These are phyloP conservation scores for Brachionus calyciflorus DNA, from an alignment of 1,140 invertebrate species.

Conservation along the genomic window DNA sequence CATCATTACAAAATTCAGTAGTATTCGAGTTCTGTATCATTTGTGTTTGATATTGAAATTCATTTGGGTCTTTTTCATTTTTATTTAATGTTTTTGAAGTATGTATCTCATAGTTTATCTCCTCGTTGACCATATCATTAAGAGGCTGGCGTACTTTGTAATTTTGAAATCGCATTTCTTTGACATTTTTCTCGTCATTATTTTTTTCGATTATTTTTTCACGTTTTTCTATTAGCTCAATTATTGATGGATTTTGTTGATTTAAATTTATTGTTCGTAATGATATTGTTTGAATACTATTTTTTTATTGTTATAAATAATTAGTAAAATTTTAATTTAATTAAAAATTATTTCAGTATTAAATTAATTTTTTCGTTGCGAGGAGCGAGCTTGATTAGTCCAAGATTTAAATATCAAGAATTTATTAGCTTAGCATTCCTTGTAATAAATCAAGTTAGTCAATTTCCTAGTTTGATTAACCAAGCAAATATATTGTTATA, in stretches of 20 bases:
- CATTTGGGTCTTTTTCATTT: background rate
- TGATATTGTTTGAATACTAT: slow-evolving; percentile 33
- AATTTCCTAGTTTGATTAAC: no score
- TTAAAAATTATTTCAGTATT: no score
- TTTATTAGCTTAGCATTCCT: no score
- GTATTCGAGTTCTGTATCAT: no score
- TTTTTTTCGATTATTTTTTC: background rate
- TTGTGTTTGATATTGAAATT: no score
- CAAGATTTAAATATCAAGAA: no score
- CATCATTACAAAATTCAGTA: background rate
- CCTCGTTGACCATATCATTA: background rate
- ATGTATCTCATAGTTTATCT: background rate
- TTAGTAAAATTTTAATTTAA: no score
- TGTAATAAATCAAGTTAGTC: no score
- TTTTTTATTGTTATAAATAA: no score
- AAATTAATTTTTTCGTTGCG: no score
- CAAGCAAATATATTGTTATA: no score
- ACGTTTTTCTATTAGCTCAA: background rate
- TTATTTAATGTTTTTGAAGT: background rate
- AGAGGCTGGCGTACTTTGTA: background rate
- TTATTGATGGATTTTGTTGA: background rate
- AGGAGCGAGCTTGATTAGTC: no score
- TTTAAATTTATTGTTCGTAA: slow-evolving; percentile 1
- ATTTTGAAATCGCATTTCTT: background rate
- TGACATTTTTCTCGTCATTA: background rate